These are phyloP conservation scores for Xiphophorus birchmanni DNA, from an alignment of 2,797 vertebrate species.

Conservation along the genomic window DNA sequence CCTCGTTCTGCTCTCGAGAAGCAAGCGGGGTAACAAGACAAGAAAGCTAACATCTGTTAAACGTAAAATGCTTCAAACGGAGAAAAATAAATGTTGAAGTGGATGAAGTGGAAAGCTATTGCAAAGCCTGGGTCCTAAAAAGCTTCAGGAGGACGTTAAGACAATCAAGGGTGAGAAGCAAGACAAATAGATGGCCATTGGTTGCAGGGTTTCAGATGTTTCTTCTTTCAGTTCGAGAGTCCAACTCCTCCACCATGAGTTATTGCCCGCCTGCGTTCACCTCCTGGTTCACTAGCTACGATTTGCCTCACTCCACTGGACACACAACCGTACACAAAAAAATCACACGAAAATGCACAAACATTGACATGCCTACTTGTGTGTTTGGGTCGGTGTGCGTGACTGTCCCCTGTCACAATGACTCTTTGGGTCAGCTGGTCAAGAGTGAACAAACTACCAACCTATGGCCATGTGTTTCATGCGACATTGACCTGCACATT, in stretches of 20 bases:
- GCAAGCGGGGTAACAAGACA: conserved; percentile 8
- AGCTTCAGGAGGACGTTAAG: neutral
- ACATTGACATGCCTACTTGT: conserved; percentile 12
- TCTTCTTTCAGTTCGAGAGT: conserved; percentile 45
- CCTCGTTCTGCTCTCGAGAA: conserved; percentile 35
- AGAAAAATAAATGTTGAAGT: neutral
- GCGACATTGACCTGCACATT: conserved; percentile 30
- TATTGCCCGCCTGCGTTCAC: conserved; percentile 71
- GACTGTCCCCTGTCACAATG: conserved; percentile 34
- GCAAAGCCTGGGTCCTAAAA: neutral
- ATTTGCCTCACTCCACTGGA: conserved; percentile 70
- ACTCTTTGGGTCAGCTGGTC: conserved; percentile 68
- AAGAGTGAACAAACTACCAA: conserved; percentile 58
- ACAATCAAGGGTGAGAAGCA: conserved; percentile 16
- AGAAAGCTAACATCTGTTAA: conserved; percentile 14
- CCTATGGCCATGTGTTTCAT: conserved; percentile 37
- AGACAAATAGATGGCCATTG: conserved; percentile 15
- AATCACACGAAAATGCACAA: conserved; percentile 29
- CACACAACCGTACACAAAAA: conserved; percentile 37
- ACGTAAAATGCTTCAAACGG: neutral
- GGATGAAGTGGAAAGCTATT: neutral
- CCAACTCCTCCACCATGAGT: conserved; percentile 64
- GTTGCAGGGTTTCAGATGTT: conserved; percentile 32
- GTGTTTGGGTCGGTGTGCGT: conserved; percentile 10
- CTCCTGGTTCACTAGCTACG: conserved; percentile 73